Percentiles rank a stretch among this genome's conserved stretches.
Conservation (phyloP, 2,113 vertebrate genomes). For the Xyrauchen texanus region DNA sequence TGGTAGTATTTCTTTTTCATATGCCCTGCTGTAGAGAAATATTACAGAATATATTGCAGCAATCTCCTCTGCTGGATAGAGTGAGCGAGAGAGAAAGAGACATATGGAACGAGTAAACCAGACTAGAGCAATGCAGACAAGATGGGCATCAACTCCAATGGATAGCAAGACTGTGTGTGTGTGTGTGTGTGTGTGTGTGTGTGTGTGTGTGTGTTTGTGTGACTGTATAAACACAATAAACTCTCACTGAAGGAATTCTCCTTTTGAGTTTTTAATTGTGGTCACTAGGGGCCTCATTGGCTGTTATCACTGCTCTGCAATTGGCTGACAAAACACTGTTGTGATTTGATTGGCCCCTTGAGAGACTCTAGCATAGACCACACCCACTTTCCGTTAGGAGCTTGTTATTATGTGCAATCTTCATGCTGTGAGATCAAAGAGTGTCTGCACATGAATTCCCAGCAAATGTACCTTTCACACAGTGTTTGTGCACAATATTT, state of each 20-base stretch:
- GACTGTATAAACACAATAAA: conserved; percentile 15
- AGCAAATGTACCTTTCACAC: conserved; percentile 1
- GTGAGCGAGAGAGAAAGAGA: not conserved
- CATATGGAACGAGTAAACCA: conserved; percentile 2
- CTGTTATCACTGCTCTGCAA: conserved; percentile 12
- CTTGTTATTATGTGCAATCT: conserved; percentile 21
- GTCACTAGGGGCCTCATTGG: conserved; percentile 33
- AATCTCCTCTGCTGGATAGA: not conserved
- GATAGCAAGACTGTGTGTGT: no score
- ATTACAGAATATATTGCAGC: not conserved
- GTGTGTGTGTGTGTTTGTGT: no score
- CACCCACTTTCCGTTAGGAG: conserved; percentile 34
- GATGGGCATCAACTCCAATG: conserved; percentile 4
- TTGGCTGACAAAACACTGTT: conserved; percentile 38
- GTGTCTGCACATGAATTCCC: conserved; percentile 7
- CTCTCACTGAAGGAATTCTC: conserved; percentile 48
- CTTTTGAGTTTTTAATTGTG: conserved; percentile 47
- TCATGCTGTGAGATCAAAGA: conserved; percentile 29
- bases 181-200: no score
- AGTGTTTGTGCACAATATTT: conserved; percentile 24
- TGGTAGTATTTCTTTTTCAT: conserved; percentile 9
- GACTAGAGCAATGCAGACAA: conserved; percentile 32
- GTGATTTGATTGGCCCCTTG: conserved; percentile 57
- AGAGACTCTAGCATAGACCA: conserved; percentile 19
- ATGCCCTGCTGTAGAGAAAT: conserved; percentile 6